phyloP scores from a whole-genome alignment of 2,888 invertebrate genomes.

The Sarcophaga rosellei region DNA sequence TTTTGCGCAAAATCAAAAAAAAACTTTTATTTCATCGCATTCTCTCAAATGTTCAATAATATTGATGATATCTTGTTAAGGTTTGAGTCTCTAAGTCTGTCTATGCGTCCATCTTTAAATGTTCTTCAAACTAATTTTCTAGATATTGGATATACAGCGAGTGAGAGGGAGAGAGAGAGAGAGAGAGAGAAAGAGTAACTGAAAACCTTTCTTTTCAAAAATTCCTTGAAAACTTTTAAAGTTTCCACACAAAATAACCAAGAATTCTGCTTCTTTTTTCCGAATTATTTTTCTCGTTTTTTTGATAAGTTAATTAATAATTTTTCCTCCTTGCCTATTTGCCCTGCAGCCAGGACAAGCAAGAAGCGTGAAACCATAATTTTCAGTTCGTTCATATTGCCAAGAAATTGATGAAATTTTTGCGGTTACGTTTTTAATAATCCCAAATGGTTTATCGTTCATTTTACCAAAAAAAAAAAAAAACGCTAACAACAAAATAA shows the following conservation, averaged over 20 bases:
- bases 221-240: slow-evolving; percentile 1
- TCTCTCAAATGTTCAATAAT: background rate
- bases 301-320: slow-evolving; percentile 49
- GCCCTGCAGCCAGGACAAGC: background rate
- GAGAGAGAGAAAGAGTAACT: background rate
- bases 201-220: background rate
- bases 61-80: background rate
- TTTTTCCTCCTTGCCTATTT: background rate
- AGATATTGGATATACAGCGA: too few species aligned
- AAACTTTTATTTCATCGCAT: background rate
- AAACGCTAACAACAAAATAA: too few species aligned
- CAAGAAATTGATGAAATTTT: slow-evolving; percentile 1
- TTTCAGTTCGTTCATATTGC: background rate
- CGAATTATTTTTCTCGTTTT: background rate
- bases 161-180: background rate
- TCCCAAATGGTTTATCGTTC: background rate
- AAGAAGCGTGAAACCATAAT: background rate
- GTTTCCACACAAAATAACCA: slow-evolving; percentile 22
- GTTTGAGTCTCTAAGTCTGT: background rate
- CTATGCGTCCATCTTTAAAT: slow-evolving; percentile 23
- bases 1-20: background rate
- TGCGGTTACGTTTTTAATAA: slow-evolving; percentile 23
- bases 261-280: background rate
- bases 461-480: too few species aligned
- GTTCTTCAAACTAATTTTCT: slow-evolving; percentile 25